These are phyloP conservation scores for Plagiodera versicolora DNA, from an alignment of 2,888 invertebrate species.

Conservation along the genomic window DNA sequence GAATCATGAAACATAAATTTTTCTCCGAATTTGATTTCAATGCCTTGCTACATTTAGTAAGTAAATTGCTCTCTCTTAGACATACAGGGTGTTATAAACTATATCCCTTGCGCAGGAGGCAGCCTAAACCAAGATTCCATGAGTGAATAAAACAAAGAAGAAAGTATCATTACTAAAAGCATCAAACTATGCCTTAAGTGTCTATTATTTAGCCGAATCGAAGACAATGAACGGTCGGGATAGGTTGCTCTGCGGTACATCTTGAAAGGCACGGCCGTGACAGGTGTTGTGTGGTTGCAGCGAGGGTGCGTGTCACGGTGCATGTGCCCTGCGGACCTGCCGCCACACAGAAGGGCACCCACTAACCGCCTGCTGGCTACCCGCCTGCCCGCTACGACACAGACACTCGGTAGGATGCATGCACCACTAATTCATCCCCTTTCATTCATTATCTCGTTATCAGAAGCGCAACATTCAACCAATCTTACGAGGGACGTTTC, in stretches of 20 bases:
- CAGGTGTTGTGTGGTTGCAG: conserved; percentile 70
- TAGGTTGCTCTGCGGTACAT: conserved; percentile 19
- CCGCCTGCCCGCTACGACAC: conserved; percentile 49
- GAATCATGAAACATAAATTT: too few species aligned
- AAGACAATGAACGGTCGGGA: too few species aligned
- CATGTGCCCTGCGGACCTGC: conserved; percentile 70
- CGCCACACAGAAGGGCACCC: conserved; percentile 50
- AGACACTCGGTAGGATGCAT: conserved; percentile 53
- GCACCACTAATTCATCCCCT: conserved; percentile 48
- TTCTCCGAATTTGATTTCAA: too few species aligned
- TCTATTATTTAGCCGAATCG: too few species aligned
- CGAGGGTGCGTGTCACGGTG: conserved; percentile 88
- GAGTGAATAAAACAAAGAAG: too few species aligned
- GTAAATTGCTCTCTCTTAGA: too few species aligned
- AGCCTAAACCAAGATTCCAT: too few species aligned
- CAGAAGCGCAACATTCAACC: conserved; percentile 13
- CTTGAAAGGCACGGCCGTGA: conserved; percentile 49
- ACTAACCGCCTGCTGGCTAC: conserved; percentile 53
- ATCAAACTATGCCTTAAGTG: too few species aligned
- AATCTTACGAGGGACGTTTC: background rate
- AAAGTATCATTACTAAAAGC: too few species aligned
- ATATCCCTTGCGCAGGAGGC: too few species aligned
- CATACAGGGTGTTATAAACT: too few species aligned
- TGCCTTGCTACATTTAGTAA: too few species aligned
- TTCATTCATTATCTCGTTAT: conserved; percentile 16